Evolutionary conservation across 2,797 vertebrate species (phyloP).

Genomic region (Intellagama lesueurii): DNA sequence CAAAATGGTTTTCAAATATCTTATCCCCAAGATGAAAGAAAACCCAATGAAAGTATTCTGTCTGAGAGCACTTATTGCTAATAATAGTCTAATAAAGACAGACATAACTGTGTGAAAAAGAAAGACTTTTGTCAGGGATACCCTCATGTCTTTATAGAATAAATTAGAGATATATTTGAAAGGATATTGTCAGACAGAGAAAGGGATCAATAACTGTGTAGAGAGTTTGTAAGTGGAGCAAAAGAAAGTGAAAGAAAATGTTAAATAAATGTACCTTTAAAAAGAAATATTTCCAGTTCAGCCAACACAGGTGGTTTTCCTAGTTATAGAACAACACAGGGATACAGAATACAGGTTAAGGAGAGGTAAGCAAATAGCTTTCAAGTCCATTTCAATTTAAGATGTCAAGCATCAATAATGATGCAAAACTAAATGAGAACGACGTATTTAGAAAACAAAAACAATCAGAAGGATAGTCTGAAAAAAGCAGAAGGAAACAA

Average conservation of each 20-base stretch:
- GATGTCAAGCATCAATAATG: not conserved
- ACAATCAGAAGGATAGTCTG: not conserved
- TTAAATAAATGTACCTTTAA: not conserved
- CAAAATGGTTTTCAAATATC: not conserved
- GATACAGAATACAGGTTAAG: not conserved
- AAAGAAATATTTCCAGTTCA: not conserved
- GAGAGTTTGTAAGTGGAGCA: not conserved
- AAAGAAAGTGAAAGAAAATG: not conserved
- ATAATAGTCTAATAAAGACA: not conserved
- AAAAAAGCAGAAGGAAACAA: not conserved
- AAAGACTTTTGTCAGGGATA: not conserved
- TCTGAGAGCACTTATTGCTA: not conserved
- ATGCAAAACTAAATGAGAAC: not conserved
- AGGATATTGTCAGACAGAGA: not conserved
- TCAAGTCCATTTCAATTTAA: not conserved
- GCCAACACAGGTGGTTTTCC: not conserved
- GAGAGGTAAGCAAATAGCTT: not conserved
- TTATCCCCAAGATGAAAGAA: not conserved
- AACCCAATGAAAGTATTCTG: too few relatives aligned
- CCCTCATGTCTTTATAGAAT: not conserved
- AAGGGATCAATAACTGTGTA: not conserved
- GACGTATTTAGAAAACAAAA: not conserved
- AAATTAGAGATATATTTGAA: not conserved
- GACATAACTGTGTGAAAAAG: not conserved
- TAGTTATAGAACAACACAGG: not conserved